Evolutionary conservation across 2,888 invertebrate species (phyloP), one percentile per base, ranked within the genome.

Genomic region (Orchesella flavescens): DNA sequence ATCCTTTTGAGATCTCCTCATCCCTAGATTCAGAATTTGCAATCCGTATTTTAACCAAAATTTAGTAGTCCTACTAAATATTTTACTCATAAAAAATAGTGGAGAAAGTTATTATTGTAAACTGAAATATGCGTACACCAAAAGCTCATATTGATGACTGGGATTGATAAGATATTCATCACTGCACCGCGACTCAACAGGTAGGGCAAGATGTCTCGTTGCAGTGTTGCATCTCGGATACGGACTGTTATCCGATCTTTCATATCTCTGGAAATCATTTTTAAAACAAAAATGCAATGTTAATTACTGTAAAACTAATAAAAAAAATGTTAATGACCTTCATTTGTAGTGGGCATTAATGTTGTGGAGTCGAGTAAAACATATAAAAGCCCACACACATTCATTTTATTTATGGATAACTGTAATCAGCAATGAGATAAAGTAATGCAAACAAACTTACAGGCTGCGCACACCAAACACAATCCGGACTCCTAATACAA

Each of bases 1-100:
- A 84, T 23, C 85, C 85, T 72, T 86, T 87, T 57, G 87, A 85
- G 65, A 87, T 88, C 68, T 83, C 87, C 69, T 87, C 85, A 66
- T 88, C 87, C 21, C 88, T 88, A 49, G 43, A 75, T 61, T 44
- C 17, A 12, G 10, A 10, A 63, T 43, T 43, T 61, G 23, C 63
- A 63, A 53, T 21, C n/a, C n/a, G n/a, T n/a, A n/a, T n/a, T n/a
- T n/a, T n/a, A n/a, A n/a, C n/a, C n/a, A n/a, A n/a, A n/a, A n/a
- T n/a, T n/a, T n/a, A n/a, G n/a, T n/a, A n/a, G n/a, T n/a, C n/a
- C n/a, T n/a, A n/a, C n/a, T n/a, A n/a, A n/a, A n/a, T n/a, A n/a
- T n/a, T n/a, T n/a, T n/a, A n/a, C n/a, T n/a, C n/a, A n/a, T n/a
- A n/a, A n/a, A n/a, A n/a, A n/a, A n/a, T n/a, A n/a, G n/a, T n/a